Base-by-base conservation (phyloP, 2,797 vertebrate species). In the Acanthurus lineatus region DNA sequence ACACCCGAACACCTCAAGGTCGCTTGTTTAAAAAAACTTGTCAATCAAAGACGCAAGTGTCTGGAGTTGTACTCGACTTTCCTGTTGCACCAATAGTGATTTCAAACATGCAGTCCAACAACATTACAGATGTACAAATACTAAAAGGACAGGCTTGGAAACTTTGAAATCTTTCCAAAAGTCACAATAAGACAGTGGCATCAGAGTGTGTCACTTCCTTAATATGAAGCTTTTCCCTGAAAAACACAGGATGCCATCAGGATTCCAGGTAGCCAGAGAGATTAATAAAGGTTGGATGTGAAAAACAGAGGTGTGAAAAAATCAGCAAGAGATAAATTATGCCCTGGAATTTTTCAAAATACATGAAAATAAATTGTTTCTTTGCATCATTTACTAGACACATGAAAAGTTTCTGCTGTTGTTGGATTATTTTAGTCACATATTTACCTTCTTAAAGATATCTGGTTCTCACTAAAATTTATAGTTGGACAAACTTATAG, bases 21-120 rank as follows among this genome's bases (percentile, higher is more conserved):
- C 54, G 52, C 66, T 82, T 73, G 73, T 82, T 79, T 65, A 59
- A 42, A 52, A 54, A 62, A 51, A 20, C 59, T 10, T 61, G 79
- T 83, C 78, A 70, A 12, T 82, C 68, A 56, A 69, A 80, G 52
- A 9, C 49, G 45, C 48, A n/a, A 32, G 52, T 22, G 61, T 48
- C 14, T 28, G 17, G 44, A 70, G 25, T 38, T 74, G 69, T 67
- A 81, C 16, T 72, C 76, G 74, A 68, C 79, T 32, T 58, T 83
- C 69, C 20, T 59, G 48, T 74, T 62, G 47, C 53, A 12, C 4
- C 2, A 22, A 57, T 35, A 67, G 58, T 9, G 8, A 69, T 84
- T 69, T 81, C 22, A 85, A 84, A 81, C 73, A 85, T 8, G 71
- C 67, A 52, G 65, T 59, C 35, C 10, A 25, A 65, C 77, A n/a